These are phyloP conservation scores for Copsychus sechellarum DNA, from an alignment of 2,113 vertebrate genomes.

Conservation along the genomic window DNA sequence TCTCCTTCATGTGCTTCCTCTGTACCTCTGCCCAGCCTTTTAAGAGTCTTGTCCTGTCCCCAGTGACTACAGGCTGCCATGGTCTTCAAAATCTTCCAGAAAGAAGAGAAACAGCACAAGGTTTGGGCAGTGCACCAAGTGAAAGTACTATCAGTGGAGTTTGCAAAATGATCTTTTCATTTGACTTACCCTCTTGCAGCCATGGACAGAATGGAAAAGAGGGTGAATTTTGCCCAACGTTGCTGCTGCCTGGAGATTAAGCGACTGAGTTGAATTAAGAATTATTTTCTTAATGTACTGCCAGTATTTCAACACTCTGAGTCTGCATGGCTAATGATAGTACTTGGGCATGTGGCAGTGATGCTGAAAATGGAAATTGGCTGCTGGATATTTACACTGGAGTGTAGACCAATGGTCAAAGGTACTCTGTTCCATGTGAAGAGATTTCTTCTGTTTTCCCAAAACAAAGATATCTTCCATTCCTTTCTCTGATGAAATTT, in stretches of 20 bases:
- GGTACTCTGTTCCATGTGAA: not conserved
- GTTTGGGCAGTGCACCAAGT: not conserved
- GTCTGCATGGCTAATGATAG: not conserved
- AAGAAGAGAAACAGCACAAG: not conserved
- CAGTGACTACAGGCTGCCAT: not conserved
- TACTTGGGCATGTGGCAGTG: not conserved
- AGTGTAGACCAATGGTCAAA: not conserved
- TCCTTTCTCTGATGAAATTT: not conserved
- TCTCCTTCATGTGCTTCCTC: not conserved
- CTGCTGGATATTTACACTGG: not conserved
- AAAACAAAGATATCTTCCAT: not conserved
- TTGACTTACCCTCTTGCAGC: not conserved
- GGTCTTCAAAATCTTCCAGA: not conserved
- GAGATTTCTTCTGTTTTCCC: not conserved
- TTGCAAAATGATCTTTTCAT: not conserved
- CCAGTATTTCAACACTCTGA: not conserved
- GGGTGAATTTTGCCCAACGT: not conserved
- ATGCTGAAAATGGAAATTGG: not conserved
- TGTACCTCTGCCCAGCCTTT: not conserved
- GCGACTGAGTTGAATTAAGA: not conserved
- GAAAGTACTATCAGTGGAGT: not conserved
- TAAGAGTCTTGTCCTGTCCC: not conserved
- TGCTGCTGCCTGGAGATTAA: not conserved
- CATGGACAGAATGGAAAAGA: not conserved
- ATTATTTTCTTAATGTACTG: not conserved